A percentile compares a stretch with the other conserved stretches of the same genome.
phyloP scores from a whole-genome alignment of 1,140 invertebrate species.

The Drosophila funebris region DNA sequence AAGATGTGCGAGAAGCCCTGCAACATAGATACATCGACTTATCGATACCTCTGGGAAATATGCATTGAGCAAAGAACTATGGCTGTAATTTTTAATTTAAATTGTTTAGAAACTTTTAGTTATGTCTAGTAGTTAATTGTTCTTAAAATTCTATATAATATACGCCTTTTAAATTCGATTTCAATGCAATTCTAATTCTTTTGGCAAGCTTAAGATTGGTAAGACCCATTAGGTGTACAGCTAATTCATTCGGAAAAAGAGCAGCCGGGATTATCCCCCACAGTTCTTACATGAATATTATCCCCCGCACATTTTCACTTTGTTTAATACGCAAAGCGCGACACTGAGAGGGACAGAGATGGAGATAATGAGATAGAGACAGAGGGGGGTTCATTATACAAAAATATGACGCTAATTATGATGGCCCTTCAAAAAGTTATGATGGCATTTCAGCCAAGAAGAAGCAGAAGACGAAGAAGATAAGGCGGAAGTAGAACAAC shows the following conservation, averaged over 20 bases:
- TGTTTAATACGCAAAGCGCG: constrained; percentile 22
- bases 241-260: background rate
- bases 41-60: too few species aligned
- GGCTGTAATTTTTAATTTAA: too few species aligned
- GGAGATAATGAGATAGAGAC: background rate
- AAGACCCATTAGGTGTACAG: background rate
- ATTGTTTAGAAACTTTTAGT: too few species aligned
- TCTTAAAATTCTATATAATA: too few species aligned
- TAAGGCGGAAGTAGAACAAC: background rate
- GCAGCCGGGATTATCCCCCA: background rate
- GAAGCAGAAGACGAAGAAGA: background rate
- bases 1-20: too few species aligned
- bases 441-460: constrained; percentile 26
- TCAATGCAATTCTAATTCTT: too few species aligned
- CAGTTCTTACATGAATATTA: background rate
- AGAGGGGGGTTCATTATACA: constrained; percentile 25
- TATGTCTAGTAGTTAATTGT: too few species aligned
- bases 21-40: too few species aligned
- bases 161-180: too few species aligned
- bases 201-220: too few species aligned
- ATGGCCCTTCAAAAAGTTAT: constrained; percentile 65
- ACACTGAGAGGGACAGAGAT: background rate
- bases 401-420: constrained; percentile 67
- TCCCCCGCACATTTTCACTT: background rate
- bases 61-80: too few species aligned